Percentiles rank a stretch among this genome's conserved stretches.
Conservation (phyloP, 2,888 invertebrate genomes). For the Limnephilus rhombicus region DNA sequence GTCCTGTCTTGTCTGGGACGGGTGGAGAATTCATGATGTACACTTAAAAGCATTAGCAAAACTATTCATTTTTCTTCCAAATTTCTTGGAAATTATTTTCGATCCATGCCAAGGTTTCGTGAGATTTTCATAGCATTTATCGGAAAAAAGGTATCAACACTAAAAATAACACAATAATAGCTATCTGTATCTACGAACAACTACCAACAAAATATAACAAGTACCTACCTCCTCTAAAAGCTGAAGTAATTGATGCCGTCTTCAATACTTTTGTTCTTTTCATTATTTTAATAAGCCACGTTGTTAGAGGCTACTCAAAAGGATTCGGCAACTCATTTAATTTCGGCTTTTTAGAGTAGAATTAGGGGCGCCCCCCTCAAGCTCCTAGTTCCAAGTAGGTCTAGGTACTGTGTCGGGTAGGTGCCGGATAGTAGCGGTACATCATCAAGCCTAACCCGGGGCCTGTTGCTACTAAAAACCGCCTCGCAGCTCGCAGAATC, state of each 20-base stretch:
- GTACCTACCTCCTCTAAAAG: no score
- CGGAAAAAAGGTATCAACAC: background rate
- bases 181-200: background rate
- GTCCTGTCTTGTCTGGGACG: no score
- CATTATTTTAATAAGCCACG: background rate
- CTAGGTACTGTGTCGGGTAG: background rate
- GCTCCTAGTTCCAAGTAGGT: background rate
- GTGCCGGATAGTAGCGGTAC: background rate
- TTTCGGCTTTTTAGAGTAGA: background rate
- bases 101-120: background rate
- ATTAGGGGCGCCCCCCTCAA: background rate
- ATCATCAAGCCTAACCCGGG: background rate
- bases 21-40: background rate
- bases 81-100: background rate
- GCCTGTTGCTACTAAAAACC: slow-evolving; percentile 36
- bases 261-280: background rate
- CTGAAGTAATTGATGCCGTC: background rate
- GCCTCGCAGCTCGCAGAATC: slow-evolving; percentile 12
- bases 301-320: background rate
- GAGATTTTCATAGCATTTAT: background rate
- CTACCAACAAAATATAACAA: no score
- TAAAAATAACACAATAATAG: background rate
- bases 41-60: background rate
- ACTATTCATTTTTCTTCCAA: background rate
- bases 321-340: background rate